A percentile compares a stretch with the other conserved stretches of the same genome.
Conservation (phyloP, 2,113 vertebrate species). For the Syrrhaptes paradoxus region DNA sequence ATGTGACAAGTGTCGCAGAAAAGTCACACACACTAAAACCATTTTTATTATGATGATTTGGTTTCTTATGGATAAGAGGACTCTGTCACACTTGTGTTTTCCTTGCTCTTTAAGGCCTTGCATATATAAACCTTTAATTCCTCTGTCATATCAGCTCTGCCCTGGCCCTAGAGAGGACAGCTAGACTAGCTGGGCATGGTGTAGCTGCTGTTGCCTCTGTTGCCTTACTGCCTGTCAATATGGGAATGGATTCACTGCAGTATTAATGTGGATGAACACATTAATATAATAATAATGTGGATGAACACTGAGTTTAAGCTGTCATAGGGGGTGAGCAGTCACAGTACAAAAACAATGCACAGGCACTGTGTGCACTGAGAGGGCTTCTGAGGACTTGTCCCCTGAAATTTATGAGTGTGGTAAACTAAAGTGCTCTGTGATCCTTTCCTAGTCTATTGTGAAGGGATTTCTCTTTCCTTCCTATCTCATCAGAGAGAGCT, state of each 20-base stretch:
- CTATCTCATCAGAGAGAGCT: background rate
- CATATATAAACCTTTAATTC: background rate
- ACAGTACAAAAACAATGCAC: background rate
- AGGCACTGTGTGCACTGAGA: background rate
- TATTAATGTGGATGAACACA: constrained; percentile 3
- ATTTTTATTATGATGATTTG: background rate
- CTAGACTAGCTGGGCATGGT: background rate
- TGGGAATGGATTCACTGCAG: background rate
- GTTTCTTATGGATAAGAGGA: background rate
- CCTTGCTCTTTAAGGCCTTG: background rate
- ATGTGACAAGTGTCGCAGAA: constrained; percentile 8
- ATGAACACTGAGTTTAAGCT: constrained; percentile 35
- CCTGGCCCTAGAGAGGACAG: background rate
- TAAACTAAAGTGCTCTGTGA: background rate
- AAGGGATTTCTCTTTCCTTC: background rate
- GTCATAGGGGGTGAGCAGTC: background rate
- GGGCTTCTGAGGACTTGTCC: constrained; percentile 30
- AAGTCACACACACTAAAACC: constrained; percentile 2
- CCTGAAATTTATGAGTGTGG: constrained; percentile 28
- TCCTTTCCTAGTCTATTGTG: background rate
- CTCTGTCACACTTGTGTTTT: background rate
- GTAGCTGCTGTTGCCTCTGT: background rate
- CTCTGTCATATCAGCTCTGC: background rate
- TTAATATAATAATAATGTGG: background rate
- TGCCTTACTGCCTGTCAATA: background rate